Conservation (phyloP, 1,140 invertebrate genomes). For the Nasonia giraulti region DNA sequence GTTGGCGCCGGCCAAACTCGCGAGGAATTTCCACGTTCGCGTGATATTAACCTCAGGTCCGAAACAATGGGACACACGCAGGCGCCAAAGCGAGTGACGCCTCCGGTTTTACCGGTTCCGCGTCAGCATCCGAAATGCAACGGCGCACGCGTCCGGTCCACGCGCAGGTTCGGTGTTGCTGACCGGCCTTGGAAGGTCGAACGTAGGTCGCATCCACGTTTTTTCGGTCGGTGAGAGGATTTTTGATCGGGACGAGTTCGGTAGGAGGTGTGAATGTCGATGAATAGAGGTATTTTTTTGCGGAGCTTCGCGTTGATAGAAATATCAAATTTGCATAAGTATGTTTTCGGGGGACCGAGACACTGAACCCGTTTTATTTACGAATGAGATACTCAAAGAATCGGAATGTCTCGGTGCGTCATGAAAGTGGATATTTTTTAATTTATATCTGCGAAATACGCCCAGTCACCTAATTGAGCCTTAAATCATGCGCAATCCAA, state of each 20-base stretch:
- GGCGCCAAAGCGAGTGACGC: neutral
- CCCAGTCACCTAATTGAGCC: neutral
- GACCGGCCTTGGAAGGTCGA: conserved; percentile 43
- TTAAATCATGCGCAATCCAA: conserved; percentile 6
- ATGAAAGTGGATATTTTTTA: no score
- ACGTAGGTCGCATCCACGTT: neutral
- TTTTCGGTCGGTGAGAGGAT: neutral
- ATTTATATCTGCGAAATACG: no score
- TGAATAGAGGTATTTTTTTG: no score
- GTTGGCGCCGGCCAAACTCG: neutral
- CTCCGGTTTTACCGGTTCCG: neutral
- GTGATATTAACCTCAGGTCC: neutral
- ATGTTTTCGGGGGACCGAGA: no score
- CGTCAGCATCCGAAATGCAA: neutral
- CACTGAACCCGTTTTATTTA: no score
- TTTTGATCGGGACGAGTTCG: neutral
- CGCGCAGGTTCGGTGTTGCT: neutral
- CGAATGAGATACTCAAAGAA: no score
- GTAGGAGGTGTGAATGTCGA: neutral
- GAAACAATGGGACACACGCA: neutral
- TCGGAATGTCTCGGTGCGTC: no score
- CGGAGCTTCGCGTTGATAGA: no score
- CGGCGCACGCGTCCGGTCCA: neutral
- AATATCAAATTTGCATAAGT: no score
- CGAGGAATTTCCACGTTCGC: neutral